Evolutionary conservation across 1,140 invertebrate species (phyloP).

Genomic region (Ips nitidus): DNA sequence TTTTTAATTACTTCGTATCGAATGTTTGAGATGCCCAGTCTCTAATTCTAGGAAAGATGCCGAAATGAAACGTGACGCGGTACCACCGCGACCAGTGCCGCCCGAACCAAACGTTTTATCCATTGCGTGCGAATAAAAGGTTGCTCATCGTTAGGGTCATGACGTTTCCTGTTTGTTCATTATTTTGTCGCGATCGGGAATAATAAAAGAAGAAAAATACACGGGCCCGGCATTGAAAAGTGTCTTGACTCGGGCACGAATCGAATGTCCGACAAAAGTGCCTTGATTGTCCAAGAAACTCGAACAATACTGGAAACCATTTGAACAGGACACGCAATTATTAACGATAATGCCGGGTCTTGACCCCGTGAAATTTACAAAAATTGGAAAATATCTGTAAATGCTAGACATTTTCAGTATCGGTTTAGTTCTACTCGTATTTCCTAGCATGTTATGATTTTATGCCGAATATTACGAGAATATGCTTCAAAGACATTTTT

Average conservation of each 20-base stretch:
- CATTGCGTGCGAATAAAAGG: conserved; percentile 31
- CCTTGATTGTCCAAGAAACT: conserved; percentile 7
- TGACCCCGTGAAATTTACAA: too few relatives aligned
- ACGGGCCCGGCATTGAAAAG: conserved; percentile 11
- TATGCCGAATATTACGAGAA: too few relatives aligned
- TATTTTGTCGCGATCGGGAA: conserved; percentile 16
- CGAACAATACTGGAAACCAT: conserved; percentile 28
- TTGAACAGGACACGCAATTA: conserved; percentile 16
- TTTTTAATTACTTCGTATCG: conserved; percentile 40
- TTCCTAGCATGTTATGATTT: too few relatives aligned
- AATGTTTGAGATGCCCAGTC: conserved; percentile 39
- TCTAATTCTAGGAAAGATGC: conserved; percentile 37
- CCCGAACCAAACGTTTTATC: conserved; percentile 30
- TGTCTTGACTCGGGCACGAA: conserved; percentile 25
- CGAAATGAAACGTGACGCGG: conserved; percentile 35
- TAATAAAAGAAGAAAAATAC: neutral
- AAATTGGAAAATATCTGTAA: too few relatives aligned
- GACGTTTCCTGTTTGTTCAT: conserved; percentile 34
- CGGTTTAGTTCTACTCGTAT: too few relatives aligned
- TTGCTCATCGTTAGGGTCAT: conserved; percentile 20
- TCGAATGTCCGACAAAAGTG: conserved; percentile 25
- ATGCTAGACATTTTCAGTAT: too few relatives aligned
- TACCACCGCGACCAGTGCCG: conserved; percentile 11
- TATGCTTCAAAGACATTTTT: too few relatives aligned
- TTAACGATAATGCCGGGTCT: neutral